Evolutionary conservation across 1,140 invertebrate species (phyloP).

Genomic region (Charaxes varanes): DNA sequence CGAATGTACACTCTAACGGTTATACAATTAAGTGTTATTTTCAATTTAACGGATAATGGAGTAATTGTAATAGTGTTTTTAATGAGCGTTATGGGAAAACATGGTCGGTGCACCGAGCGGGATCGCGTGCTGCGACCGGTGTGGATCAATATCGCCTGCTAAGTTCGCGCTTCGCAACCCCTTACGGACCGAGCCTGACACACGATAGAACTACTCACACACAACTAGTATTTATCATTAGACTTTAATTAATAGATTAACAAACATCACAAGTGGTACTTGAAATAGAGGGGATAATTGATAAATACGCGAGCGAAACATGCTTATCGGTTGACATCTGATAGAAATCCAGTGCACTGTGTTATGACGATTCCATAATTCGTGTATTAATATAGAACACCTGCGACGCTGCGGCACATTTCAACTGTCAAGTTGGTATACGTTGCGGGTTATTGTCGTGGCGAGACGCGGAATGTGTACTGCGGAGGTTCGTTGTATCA

Average conservation of each 20-base stretch:
- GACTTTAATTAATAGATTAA: neutral
- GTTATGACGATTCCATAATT: conserved; percentile 4
- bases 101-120: conserved; percentile 48
- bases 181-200: conserved; percentile 10
- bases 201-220: neutral
- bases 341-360: neutral
- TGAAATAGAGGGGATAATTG: too few species aligned
- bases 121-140: conserved; percentile 57
- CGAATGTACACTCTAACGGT: too few species aligned
- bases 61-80: conserved; percentile 3
- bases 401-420: conserved; percentile 13
- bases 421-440: conserved; percentile 2
- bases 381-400: conserved; percentile 3
- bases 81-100: conserved; percentile 20
- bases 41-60: too few species aligned
- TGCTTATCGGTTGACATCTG: too few species aligned
- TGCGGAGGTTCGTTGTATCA: conserved; percentile 11
- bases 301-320: too few species aligned
- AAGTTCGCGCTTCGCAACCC: conserved; percentile 51
- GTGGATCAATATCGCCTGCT: conserved; percentile 62
- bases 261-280: neutral
- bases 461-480: conserved; percentile 1
- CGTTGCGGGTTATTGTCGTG: conserved; percentile 2
- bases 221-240: neutral
- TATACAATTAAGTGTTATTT: too few species aligned